phyloP scores from a whole-genome alignment of 2,888 invertebrate species.

The Syrphus vitripennis region DNA sequence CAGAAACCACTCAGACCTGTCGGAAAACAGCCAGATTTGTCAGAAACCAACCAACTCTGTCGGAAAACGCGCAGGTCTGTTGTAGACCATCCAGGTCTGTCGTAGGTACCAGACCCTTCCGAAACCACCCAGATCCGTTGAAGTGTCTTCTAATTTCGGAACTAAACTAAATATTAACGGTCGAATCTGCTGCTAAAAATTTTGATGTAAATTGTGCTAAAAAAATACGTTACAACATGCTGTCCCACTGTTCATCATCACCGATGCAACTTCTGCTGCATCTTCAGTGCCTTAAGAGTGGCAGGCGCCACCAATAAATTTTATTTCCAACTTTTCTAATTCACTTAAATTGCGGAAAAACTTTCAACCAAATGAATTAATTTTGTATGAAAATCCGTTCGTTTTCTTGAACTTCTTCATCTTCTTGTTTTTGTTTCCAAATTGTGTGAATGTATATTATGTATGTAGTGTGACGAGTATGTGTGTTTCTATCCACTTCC shows the following conservation, averaged over 20 bases:
- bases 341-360: conserved; percentile 66
- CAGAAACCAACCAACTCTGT: no score
- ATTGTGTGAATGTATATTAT: no score
- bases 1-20: no score
- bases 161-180: no score
- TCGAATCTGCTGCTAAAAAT: no score
- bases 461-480: not conserved
- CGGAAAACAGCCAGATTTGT: no score
- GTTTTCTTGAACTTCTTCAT: conserved; percentile 33
- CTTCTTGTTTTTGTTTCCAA: conserved; percentile 35
- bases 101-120: no score
- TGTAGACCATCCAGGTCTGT: no score
- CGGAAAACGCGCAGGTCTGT: no score
- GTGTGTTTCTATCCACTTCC: conserved; percentile 2
- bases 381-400: conserved; percentile 66
- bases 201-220: not conserved
- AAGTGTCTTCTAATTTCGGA: no score
- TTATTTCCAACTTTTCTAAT: conserved; percentile 67
- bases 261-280: not conserved
- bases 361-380: conserved; percentile 62
- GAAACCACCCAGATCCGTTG: no score
- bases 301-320: conserved; percentile 66
- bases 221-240: not conserved
- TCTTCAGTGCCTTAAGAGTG: not conserved
- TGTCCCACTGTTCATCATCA: not conserved